Percentiles rank a stretch among this genome's conserved stretches.
Evolutionary conservation across 2,113 vertebrate species (phyloP).

Genomic region (Aviceda subcristata): DNA sequence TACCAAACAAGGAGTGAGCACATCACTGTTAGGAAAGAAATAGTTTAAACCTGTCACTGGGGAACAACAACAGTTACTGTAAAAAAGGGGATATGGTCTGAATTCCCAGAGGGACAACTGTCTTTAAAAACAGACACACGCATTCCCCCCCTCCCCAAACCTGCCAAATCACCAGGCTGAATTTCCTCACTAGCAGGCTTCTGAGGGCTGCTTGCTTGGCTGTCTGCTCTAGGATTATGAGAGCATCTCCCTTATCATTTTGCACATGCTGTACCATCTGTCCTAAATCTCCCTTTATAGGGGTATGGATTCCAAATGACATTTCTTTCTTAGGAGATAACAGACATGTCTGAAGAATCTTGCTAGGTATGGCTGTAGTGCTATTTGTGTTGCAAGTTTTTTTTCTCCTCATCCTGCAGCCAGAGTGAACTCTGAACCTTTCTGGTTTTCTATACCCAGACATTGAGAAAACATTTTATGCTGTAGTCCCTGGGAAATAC

Average conservation of each 20-base stretch:
- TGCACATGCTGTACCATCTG: conserved; percentile 72
- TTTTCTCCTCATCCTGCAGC: background rate
- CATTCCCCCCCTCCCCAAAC: background rate
- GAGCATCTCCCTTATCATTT: conserved; percentile 64
- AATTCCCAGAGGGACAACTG: background rate
- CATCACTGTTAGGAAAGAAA: background rate
- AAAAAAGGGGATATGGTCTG: background rate
- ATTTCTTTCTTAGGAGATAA: conserved; percentile 55
- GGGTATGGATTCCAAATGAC: conserved; percentile 50
- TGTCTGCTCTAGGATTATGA: conserved; percentile 40
- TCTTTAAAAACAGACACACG: background rate
- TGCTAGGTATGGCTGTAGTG: background rate
- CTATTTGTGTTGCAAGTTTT: background rate
- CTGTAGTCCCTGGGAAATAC: background rate
- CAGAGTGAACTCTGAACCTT: background rate
- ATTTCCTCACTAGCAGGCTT: conserved; percentile 36
- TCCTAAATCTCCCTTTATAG: conserved; percentile 62
- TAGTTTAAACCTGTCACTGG: background rate
- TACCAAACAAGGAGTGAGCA: background rate
- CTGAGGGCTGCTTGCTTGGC: background rate
- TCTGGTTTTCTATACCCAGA: background rate
- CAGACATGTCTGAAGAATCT: background rate
- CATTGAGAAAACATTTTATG: background rate
- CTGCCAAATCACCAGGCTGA: background rate
- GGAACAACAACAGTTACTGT: background rate